phyloP scores from a whole-genome alignment of 2,888 invertebrate species.

The Pherbina coryleti region DNA sequence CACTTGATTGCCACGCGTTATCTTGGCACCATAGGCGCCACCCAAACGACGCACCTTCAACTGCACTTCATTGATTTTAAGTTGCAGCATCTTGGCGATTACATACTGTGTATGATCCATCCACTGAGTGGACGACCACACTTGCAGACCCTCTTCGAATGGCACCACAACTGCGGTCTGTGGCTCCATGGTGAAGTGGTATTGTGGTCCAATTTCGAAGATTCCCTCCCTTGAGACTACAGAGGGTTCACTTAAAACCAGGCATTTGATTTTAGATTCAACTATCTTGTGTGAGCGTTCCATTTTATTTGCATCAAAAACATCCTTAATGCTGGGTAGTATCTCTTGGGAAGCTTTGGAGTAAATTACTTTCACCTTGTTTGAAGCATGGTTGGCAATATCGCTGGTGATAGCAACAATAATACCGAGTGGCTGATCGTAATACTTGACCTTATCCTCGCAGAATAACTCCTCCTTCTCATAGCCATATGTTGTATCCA shows the following conservation, averaged over 20 bases:
- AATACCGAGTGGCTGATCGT: conserved; percentile 81
- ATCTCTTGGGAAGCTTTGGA: conserved; percentile 44
- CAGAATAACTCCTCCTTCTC: conserved; percentile 63
- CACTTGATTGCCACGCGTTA: conserved; percentile 73
- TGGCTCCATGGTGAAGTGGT: conserved; percentile 82
- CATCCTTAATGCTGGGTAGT: conserved; percentile 49
- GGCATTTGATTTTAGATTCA: conserved; percentile 36
- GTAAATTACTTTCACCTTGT: conserved; percentile 72
- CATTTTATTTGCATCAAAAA: conserved; percentile 45
- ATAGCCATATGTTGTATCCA: conserved; percentile 63
- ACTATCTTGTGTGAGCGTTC: conserved; percentile 46
- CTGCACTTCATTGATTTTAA: conserved; percentile 76
- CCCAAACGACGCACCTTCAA: conserved; percentile 80
- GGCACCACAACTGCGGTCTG: conserved; percentile 77
- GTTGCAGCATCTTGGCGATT: conserved; percentile 72
- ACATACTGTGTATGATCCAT: conserved; percentile 73
- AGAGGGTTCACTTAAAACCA: conserved; percentile 38
- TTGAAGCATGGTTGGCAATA: conserved; percentile 73
- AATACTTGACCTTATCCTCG: conserved; percentile 69
- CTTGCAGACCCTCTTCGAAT: conserved; percentile 78
- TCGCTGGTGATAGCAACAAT: conserved; percentile 77
- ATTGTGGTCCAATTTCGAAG: conserved; percentile 74
- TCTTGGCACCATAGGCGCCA: conserved; percentile 84
- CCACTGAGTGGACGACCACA: conserved; percentile 76
- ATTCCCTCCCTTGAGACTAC: conserved; percentile 67